A percentile compares a stretch with the other conserved stretches of the same genome.
These are phyloP conservation scores for Crax fasciolata DNA, from an alignment of 2,797 vertebrate species.

Conservation along the genomic window DNA sequence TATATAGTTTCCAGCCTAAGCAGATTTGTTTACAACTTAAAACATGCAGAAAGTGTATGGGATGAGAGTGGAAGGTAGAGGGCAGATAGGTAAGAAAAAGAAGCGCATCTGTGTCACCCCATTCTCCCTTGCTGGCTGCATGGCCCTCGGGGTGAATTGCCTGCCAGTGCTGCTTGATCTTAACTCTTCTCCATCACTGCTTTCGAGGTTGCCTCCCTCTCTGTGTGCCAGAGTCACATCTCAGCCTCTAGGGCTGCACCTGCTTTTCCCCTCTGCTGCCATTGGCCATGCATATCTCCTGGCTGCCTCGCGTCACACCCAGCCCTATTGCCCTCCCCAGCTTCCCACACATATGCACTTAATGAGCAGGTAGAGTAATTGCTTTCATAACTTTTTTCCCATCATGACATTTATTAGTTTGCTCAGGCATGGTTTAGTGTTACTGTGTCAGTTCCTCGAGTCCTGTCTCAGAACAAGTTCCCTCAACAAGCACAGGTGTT, in stretches of 20 bases:
- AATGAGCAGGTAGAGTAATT: constrained; percentile 55
- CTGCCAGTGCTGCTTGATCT: constrained; percentile 25
- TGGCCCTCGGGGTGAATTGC: background rate
- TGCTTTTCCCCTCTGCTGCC: constrained; percentile 11
- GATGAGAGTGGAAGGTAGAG: background rate
- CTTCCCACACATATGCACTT: constrained; percentile 10
- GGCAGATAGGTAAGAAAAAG: background rate
- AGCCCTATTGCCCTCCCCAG: background rate
- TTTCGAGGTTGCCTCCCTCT: constrained; percentile 24
- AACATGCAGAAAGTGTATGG: background rate
- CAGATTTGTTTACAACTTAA: background rate
- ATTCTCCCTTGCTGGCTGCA: background rate
- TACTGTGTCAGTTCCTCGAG: background rate
- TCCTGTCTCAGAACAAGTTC: background rate
- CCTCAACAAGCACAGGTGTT: background rate
- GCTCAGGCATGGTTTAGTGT: constrained; percentile 29
- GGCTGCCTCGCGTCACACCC: constrained; percentile 9
- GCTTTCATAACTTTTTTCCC: constrained; percentile 61
- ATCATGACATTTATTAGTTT: constrained; percentile 57
- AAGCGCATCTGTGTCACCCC: background rate
- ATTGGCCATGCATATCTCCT: background rate
- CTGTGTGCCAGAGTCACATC: constrained; percentile 1
- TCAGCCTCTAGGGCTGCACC: constrained; percentile 33
- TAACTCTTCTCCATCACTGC: background rate
- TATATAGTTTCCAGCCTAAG: background rate